Conservation (phyloP, 2,797 vertebrate species). For the Mormyrops boulengeri region DNA sequence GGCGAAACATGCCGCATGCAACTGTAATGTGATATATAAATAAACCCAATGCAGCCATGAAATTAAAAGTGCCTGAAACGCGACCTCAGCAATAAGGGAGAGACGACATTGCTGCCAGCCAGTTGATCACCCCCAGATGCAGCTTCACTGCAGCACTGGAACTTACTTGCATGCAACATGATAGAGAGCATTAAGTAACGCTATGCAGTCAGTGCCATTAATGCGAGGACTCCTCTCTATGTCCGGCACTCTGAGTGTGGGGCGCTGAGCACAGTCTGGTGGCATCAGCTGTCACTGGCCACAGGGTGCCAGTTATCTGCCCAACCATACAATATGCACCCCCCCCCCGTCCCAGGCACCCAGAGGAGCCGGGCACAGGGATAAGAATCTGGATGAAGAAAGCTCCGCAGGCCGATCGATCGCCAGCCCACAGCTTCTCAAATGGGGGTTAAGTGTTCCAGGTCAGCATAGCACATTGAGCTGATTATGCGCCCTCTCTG, state of each 20-base stretch:
- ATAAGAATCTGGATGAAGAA: constrained; percentile 1
- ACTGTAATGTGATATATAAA: background rate
- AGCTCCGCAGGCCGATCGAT: background rate
- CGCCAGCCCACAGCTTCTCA: background rate
- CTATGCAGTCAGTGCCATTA: background rate
- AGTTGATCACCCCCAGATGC: background rate
- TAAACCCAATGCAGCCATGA: background rate
- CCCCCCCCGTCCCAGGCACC: background rate
- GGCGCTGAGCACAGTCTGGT: background rate
- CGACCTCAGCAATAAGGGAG: background rate
- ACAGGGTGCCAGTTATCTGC: background rate
- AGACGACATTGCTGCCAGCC: background rate
- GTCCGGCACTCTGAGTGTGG: background rate
- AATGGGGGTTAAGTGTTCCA: constrained; percentile 22
- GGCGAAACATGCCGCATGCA: background rate
- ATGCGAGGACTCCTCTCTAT: background rate
- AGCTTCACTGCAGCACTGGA: background rate
- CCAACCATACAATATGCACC: background rate
- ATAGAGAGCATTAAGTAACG: background rate
- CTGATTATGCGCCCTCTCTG: background rate
- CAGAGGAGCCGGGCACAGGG: background rate
- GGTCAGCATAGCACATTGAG: background rate
- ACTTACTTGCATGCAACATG: background rate
- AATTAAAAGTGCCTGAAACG: background rate
- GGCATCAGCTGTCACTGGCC: background rate